Evolutionary conservation across 2,797 vertebrate genomes (phyloP).

Genomic region (Scolopax bukidnonensis): DNA sequence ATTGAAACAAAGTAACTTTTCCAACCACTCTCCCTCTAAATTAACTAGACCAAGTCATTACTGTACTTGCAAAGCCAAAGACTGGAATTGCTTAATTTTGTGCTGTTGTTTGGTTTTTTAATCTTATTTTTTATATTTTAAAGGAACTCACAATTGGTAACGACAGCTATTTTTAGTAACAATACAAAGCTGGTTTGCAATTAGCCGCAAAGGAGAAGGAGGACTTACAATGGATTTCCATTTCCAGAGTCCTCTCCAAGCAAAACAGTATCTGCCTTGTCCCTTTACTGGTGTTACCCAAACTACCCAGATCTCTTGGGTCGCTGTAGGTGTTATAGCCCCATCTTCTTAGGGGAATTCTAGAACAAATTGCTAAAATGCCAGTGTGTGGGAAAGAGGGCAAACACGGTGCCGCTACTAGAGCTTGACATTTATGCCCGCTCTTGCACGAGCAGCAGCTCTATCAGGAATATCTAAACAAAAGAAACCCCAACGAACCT

Average conservation of each 20-base stretch:
- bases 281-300: background rate
- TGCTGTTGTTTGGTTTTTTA: background rate
- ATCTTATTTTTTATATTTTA: background rate
- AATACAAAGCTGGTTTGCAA: background rate
- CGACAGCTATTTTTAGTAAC: background rate
- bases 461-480: background rate
- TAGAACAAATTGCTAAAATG: background rate
- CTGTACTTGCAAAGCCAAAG: background rate
- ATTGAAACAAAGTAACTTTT: background rate
- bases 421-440: background rate
- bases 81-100: background rate
- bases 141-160: background rate
- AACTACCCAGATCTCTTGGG: background rate
- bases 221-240: background rate
- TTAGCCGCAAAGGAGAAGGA: background rate
- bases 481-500: background rate
- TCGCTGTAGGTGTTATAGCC: background rate
- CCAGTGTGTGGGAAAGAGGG: background rate
- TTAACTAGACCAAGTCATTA: background rate
- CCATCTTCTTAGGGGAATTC: background rate
- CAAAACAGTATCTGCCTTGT: background rate
- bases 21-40: background rate
- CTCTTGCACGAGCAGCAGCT: background rate
- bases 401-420: background rate
- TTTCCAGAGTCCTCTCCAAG: constrained; percentile 22